Base-by-base conservation (phyloP, 2,888 invertebrate species). In the Tenthredo amoena region DNA sequence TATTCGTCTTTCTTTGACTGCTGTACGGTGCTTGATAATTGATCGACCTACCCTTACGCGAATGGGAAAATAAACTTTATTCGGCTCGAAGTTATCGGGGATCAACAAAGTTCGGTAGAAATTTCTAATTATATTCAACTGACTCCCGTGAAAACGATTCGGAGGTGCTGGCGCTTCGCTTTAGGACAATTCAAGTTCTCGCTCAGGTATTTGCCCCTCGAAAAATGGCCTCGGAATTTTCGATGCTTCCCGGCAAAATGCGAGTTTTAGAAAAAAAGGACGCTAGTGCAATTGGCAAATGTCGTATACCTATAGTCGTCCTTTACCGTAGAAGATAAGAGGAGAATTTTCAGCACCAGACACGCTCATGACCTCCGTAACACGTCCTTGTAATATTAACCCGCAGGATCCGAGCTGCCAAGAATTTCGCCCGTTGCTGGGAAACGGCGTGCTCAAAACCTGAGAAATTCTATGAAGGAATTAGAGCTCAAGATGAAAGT, bases 111-210 rank as follows among this genome's bases (percentile, higher is more conserved):
- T 62, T 26, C 2, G 2, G 1, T 7, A n/a, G 7, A 37, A 40
- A 2, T 34, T 72, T 55, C n/a, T 55, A 55, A 55, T 55, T 55
- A 55, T 55, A 55, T 55, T 55, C n/a, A 55, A 55, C n/a, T 2
- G n/a, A 55, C n/a, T n/a, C 1, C 2, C 1, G 18, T 12, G 18
- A 7, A 12, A n/a, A 21, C 43, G 47, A 6, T 88, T 87, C 72
- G 85, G 84, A 34, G 87, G 89, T 4, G 86, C 86, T 62, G 86
- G 82, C 18, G 82, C 18, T 79, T 87, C 0, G 55, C 85, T 0
- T 37, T 85, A 1, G 90, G 91, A 10, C 55, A 88, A 21, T 91
- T 90, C 58, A 68, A 85, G 0, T 90, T 88, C 12, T n/a, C 89
- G 0, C 79, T 87, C 21, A 87, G 74, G n/a, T 91, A 89, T 65